These are phyloP conservation scores for Ochotona princeps DNA, from an alignment of 2,113 vertebrate species.

Conservation along the genomic window DNA sequence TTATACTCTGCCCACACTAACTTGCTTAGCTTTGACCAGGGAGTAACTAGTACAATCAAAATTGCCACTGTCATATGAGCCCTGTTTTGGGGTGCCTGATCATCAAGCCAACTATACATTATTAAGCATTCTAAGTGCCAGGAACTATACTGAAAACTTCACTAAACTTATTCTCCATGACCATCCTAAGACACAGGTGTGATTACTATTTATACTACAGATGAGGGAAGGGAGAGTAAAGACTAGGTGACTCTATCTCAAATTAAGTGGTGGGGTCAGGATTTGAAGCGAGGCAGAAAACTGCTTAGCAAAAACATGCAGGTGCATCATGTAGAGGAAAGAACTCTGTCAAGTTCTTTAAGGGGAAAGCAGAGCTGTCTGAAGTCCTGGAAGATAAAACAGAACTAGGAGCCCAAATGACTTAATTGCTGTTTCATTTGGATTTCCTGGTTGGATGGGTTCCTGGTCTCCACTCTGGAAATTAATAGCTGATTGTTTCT, in stretches of 20 bases:
- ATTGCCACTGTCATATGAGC: not conserved
- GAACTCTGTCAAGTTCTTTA: not conserved
- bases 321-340: not conserved
- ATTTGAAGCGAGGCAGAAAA: not conserved
- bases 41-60: not conserved
- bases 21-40: not conserved
- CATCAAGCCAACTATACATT: not conserved
- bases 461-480: constrained; percentile 27
- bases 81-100: not conserved
- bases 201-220: not conserved
- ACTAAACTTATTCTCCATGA: not conserved
- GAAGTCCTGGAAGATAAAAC: not conserved
- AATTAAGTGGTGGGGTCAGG: not conserved
- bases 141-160: not conserved
- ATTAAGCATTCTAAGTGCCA: not conserved
- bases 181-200: not conserved
- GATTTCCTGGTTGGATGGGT: constrained; percentile 55
- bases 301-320: not conserved
- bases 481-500: constrained; percentile 40
- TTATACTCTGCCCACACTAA: not conserved
- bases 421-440: constrained; percentile 46
- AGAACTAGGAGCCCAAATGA: not conserved
- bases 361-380: not conserved
- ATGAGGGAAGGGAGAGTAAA: not conserved
- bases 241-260: not conserved